phyloP scores from a whole-genome alignment of 2,113 vertebrate species.

The Narcine bancroftii region DNA sequence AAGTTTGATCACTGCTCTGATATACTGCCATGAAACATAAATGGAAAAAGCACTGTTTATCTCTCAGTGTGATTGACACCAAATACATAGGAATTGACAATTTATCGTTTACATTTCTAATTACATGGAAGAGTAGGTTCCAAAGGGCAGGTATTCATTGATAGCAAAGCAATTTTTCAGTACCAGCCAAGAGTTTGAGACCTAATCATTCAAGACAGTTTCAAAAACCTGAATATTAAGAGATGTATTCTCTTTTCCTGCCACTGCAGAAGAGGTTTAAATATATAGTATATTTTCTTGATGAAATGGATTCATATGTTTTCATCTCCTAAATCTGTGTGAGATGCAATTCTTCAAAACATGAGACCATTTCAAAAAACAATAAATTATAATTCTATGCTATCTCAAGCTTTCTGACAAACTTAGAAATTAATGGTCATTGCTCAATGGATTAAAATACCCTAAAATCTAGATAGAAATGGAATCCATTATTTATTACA shows the following conservation, averaged over 20 bases:
- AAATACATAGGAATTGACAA: neutral
- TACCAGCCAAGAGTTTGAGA: neutral
- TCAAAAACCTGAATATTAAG: neutral
- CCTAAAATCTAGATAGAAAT: neutral
- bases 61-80: neutral
- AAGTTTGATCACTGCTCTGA: neutral
- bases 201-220: neutral
- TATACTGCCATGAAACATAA: neutral
- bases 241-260: neutral
- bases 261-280: neutral
- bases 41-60: neutral
- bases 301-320: neutral
- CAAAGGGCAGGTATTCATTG: neutral
- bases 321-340: neutral
- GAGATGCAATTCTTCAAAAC: neutral
- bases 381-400: neutral
- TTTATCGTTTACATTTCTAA: neutral
- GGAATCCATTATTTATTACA: neutral
- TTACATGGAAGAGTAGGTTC: neutral
- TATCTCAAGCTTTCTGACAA: neutral
- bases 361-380: no score
- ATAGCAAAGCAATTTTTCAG: neutral
- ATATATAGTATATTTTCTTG: neutral
- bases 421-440: neutral
- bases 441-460: neutral